phyloP scores from a whole-genome alignment of 1,140 invertebrate genomes.

The Bombyx mori region DNA sequence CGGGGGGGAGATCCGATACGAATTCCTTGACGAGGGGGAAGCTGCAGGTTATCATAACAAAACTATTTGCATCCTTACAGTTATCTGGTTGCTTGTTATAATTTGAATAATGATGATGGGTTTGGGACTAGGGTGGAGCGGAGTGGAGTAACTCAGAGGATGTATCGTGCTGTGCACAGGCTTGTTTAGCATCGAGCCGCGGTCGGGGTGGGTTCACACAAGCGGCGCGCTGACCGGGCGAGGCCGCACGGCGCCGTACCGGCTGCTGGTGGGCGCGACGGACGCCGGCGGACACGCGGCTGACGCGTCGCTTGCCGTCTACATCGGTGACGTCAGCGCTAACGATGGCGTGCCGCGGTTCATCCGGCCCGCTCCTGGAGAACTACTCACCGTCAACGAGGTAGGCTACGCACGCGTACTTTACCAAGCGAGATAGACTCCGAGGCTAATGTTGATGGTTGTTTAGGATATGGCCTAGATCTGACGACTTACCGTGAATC shows the following conservation, averaged over 20 bases:
- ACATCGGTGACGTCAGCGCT: slow-evolving; percentile 85
- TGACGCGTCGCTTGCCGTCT: slow-evolving; percentile 77
- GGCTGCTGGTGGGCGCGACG: slow-evolving; percentile 77
- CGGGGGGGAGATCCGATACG: slow-evolving; percentile 78
- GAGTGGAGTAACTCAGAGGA: no score
- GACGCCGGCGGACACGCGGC: slow-evolving; percentile 79
- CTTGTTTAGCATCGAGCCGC: slow-evolving; percentile 77
- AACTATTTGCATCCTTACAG: slow-evolving; percentile 3
- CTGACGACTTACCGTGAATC: no score
- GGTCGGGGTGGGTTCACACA: slow-evolving; percentile 79
- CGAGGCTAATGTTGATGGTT: no score
- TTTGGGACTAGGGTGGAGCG: no score
- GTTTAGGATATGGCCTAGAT: no score
- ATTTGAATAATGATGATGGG: no score
- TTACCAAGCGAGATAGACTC: no score
- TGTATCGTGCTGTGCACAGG: slow-evolving; percentile 47
- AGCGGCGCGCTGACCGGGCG: slow-evolving; percentile 79
- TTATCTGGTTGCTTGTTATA: no score
- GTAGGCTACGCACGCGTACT: slow-evolving; percentile 45
- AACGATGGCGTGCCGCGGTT: slow-evolving; percentile 88
- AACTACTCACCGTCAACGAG: slow-evolving; percentile 80
- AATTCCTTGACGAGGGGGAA: slow-evolving; percentile 81
- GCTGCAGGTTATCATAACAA: slow-evolving; percentile 71
- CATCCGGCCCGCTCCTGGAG: slow-evolving; percentile 78
- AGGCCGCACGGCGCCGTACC: slow-evolving; percentile 82